phyloP scores from a whole-genome alignment of 2,797 vertebrate genomes.

The Sphaeramia orbicularis region DNA sequence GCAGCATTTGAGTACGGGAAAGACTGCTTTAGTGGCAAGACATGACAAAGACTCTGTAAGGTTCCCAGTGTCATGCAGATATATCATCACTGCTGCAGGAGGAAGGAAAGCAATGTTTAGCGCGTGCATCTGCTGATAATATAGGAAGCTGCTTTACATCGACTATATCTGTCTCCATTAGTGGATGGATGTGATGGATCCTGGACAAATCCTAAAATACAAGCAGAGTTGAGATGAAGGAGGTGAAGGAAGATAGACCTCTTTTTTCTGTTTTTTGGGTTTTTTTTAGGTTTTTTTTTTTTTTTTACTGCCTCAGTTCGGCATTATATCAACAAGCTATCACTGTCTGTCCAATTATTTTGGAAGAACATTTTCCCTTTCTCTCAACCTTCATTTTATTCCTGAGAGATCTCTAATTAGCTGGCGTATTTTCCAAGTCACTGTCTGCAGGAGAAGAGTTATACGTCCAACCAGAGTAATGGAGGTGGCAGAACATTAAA shows the following conservation, averaged over 20 bases:
- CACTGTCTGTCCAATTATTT: conserved; percentile 64
- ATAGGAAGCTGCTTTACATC: background rate
- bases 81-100: background rate
- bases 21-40: background rate
- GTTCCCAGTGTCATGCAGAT: background rate
- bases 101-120: background rate
- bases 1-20: background rate
- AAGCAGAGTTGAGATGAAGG: background rate
- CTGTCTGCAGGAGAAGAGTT: conserved; percentile 37
- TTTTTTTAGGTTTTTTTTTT: no score
- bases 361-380: conserved; percentile 48
- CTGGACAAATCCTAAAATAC: conserved; percentile 28
- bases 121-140: background rate
- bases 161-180: background rate
- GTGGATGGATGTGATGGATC: conserved; percentile 26
- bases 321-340: conserved; percentile 38
- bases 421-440: conserved; percentile 28
- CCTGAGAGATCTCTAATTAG: conserved; percentile 68
- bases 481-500: conserved; percentile 51
- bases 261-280: background rate
- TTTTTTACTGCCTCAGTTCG: conserved; percentile 27
- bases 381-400: conserved; percentile 55
- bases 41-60: background rate
- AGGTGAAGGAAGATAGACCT: background rate
- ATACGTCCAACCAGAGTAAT: conserved; percentile 42